These are phyloP conservation scores for Artibeus jamaicensis DNA, from an alignment of 2,797 vertebrate species.

Conservation along the genomic window DNA sequence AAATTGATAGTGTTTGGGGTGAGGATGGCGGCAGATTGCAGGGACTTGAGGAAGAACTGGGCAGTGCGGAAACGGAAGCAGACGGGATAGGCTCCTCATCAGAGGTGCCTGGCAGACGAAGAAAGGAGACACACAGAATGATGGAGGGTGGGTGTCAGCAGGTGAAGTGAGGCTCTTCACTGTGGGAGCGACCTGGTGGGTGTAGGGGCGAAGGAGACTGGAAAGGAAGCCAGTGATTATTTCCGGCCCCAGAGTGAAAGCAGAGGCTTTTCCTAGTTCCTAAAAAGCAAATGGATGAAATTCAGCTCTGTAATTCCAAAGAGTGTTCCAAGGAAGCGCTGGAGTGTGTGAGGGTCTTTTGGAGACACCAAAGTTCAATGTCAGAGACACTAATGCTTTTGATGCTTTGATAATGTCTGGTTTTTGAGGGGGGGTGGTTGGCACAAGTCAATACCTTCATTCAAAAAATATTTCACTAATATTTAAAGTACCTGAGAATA, in stretches of 20 bases:
- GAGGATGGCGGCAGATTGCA: not conserved
- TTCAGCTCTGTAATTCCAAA: not conserved
- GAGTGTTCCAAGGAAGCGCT: not conserved
- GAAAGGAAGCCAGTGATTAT: not conserved
- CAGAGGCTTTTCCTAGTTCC: not conserved
- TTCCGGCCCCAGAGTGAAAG: not conserved
- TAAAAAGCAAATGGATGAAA: not conserved
- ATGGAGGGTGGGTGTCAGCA: no score
- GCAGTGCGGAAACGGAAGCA: not conserved
- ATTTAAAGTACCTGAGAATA: not conserved
- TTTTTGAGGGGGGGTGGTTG: not conserved
- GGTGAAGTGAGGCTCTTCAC: not conserved
- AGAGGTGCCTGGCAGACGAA: not conserved
- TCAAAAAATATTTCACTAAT: conserved; percentile 33
- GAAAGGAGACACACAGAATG: not conserved
- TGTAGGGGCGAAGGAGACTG: not conserved
- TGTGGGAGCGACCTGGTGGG: not conserved
- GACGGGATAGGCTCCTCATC: not conserved
- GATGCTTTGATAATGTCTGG: not conserved
- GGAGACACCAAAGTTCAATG: not conserved
- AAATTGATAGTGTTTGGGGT: not conserved
- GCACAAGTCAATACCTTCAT: not conserved
- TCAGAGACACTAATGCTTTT: not conserved
- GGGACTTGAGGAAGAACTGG: not conserved
- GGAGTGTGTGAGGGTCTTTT: not conserved